Base-by-base conservation (phyloP, 1,140 invertebrate genomes). In the Scaptodrosophila lebanonensis region DNA sequence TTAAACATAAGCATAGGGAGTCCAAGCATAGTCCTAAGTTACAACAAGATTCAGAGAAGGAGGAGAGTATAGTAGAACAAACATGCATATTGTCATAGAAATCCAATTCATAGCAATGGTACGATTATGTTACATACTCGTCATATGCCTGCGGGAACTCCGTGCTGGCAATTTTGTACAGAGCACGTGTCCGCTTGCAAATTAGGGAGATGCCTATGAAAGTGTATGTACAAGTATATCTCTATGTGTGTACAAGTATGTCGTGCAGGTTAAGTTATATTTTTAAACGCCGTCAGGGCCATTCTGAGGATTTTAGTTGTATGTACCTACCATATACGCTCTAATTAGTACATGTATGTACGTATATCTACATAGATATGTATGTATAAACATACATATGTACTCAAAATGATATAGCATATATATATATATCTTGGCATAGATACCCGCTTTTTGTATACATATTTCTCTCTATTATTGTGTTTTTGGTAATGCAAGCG, bases 1-100 rank as follows among this genome's bases (percentile, higher is more conserved):
- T 58, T 79, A 79, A 58, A 36, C 60, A 40, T 77, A 77, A 82
- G 73, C 54, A 73, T 77, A 77, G 73, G 75, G 73, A 79, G 73
- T 61, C 56, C 59, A 77, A 77, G 73, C 69, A 35, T 77, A 79
- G 42, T 73, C 82, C 58, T 77, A 77, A 77, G 73, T 67, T 45
- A 76, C 35, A 66, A 49, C 18, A 27, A 57, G 49, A 39, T 51
- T 38, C 20, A 66, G 52, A 49, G 29, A 56, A 58, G 48, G 35
- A 71, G 33, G 30, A 63, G 13, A 15, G 27, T 13, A 42, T 6
- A 29, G 15, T 40, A 13, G 25, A 36, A 49, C 29, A 43, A 40
- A 64, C 57, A 51, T 47, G 62, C 53, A 66, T 63, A 44, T 66
- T 70, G 29, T 79, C 59, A 61, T 39, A 52, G 40, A 65, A 71